Conservation (phyloP, 2,113 vertebrate species). For the Hiodon tergisus region DNA sequence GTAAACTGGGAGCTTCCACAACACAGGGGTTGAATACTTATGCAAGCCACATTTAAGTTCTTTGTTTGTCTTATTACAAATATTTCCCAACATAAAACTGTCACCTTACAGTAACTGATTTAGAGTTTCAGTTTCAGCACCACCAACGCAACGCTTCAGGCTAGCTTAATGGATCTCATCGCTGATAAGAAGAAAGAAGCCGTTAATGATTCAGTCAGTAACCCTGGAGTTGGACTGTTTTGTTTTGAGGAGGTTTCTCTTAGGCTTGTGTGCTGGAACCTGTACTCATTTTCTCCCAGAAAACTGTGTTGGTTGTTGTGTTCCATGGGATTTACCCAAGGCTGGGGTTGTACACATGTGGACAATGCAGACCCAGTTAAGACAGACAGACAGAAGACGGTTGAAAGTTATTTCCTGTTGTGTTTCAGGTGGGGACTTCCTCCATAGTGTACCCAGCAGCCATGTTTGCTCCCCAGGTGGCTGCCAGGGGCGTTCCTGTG, state of each 20-base stretch:
- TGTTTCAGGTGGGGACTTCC: slow-evolving; percentile 82
- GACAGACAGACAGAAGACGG: no score
- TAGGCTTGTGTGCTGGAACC: background rate
- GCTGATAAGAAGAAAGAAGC: background rate
- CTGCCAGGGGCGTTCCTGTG: slow-evolving; percentile 81
- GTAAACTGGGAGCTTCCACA: no score
- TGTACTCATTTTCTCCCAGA: background rate
- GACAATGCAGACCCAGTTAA: background rate
- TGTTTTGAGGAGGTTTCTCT: background rate
- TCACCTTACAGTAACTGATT: no score
- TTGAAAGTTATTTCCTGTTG: background rate
- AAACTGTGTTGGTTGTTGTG: background rate
- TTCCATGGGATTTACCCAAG: background rate
- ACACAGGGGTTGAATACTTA: no score
- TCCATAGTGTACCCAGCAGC: slow-evolving; percentile 91
- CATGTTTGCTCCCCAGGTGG: slow-evolving; percentile 90
- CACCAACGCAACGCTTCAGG: background rate
- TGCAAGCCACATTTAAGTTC: no score
- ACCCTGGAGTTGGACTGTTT: slow-evolving; percentile 1
- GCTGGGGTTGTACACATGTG: background rate
- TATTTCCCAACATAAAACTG: no score
- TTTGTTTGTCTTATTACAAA: no score
- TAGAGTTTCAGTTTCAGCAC: background rate
- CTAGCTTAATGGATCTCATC: background rate
- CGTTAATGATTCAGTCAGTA: background rate